Conservation (phyloP, 2,113 vertebrate genomes). For the Acanthochromis polyacanthus region DNA sequence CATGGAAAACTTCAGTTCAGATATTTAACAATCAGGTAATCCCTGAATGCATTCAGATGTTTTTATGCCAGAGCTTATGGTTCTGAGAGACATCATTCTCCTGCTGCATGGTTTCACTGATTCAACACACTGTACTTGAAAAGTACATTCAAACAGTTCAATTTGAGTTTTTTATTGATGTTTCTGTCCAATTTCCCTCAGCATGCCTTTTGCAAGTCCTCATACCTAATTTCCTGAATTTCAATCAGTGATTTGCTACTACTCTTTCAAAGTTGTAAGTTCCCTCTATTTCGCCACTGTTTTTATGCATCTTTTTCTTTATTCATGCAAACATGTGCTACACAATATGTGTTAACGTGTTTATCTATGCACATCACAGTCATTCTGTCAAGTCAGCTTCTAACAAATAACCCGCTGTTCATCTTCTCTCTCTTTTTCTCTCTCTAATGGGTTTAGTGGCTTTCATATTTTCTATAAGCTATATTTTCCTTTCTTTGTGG, state of each 20-base stretch:
- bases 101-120: not conserved
- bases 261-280: not conserved
- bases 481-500: not conserved
- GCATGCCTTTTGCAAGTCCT: not conserved
- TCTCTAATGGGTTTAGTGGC: not conserved
- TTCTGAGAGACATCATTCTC: not conserved
- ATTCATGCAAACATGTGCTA: not conserved
- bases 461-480: not conserved
- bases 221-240: not conserved
- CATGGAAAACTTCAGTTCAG: constrained; percentile 6
- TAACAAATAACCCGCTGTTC: not conserved
- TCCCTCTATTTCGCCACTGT: not conserved
- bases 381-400: not conserved
- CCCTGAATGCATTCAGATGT: not conserved
- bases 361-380: not conserved
- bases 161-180: not conserved
- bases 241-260: not conserved
- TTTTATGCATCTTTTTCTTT: not conserved
- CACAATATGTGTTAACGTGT: not conserved
- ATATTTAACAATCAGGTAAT: constrained; percentile 21
- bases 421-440: not conserved
- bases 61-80: not conserved
- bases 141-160: not conserved
- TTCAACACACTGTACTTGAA: not conserved
- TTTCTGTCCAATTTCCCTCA: not conserved